Evolutionary conservation across 2,797 vertebrate species (phyloP).

Genomic region (Crax fasciolata): DNA sequence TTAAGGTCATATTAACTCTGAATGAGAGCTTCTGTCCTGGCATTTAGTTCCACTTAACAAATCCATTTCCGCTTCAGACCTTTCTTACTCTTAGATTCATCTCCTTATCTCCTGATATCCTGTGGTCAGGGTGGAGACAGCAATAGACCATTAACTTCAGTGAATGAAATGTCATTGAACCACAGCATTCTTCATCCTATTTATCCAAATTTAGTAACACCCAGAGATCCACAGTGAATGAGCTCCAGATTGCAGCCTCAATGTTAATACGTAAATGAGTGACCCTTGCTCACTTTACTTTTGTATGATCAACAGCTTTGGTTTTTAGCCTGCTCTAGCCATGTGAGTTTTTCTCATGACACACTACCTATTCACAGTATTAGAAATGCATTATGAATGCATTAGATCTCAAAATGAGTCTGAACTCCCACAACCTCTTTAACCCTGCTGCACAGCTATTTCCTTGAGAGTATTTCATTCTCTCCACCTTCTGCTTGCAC

Average conservation of each 20-base stretch:
- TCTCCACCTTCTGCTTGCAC: not conserved
- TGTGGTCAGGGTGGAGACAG: not conserved
- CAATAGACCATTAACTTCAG: not conserved
- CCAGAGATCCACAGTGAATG: not conserved
- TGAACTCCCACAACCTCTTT: slow-evolving; percentile 16
- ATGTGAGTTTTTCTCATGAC: slow-evolving; percentile 20
- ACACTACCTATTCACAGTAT: not conserved
- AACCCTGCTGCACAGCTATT: not conserved
- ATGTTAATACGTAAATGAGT: not conserved
- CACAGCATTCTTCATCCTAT: not conserved
- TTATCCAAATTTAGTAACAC: not conserved
- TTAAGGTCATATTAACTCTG: slow-evolving; percentile 12
- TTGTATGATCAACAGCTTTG: slow-evolving; percentile 26
- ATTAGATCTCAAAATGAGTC: slow-evolving; percentile 3
- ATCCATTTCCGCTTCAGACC: not conserved
- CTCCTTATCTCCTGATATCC: not conserved
- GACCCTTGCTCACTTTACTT: slow-evolving; percentile 3
- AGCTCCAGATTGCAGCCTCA: not conserved
- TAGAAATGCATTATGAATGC: slow-evolving; percentile 17
- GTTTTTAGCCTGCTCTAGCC: slow-evolving; percentile 1
- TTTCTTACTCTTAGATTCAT: not conserved
- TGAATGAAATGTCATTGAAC: not conserved
- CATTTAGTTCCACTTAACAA: slow-evolving; percentile 8
- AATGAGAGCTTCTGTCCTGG: slow-evolving; percentile 11
- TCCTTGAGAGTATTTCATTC: not conserved